Evolutionary conservation across 2,113 vertebrate genomes (phyloP), one percentile per base, ranked within the genome.

Genomic region (Colossoma macropomum): DNA sequence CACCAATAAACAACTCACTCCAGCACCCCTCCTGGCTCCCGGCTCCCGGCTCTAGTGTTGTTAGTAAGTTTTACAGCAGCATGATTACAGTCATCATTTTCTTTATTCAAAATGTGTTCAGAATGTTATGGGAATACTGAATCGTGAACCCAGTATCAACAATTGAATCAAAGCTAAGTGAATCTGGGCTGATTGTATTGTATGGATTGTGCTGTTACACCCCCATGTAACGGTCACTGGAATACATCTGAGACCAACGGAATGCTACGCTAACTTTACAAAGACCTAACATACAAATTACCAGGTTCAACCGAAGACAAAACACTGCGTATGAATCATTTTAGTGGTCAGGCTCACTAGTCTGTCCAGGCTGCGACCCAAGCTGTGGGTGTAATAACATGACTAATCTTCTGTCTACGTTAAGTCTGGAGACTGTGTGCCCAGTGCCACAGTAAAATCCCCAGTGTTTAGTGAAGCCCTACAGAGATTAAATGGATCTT

Each of bases 391-490:
- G 70, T 34, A 81, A 81, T 66, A 25, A n/a, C 41, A 52, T 66
- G 70, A 75, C 71, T 81, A 81, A 81, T 65, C 27, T 45, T 34
- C 45, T 21, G 60, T 74, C 59, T 50, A 0, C 38, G 45, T 65
- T 45, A 11, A 52, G 60, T 81, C 60, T 65, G 60, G 32, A 54
- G 30, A 32, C 50, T 54, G 21, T 65, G 59, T 75, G 27, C 7
- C 38, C 59, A 65, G 41, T 15, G 34, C 41, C 69, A 45, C 54
- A 34, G 59, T 52, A 74, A 81, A 81, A 34, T 25, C 21, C 71
- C 30, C n/a, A 41, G 27, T 81, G 52, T 81, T 81, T 65, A 52
- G n/a, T 32, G 60, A 71, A 81, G 71, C n/a, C 71, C 45, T 66
- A 63, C 30, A 38, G 72, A 75, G 72, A 15, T 62, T 54, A 32